Percentiles rank a stretch among this genome's conserved stretches.
Conservation (phyloP, 2,888 invertebrate species). For the Labia minor region DNA sequence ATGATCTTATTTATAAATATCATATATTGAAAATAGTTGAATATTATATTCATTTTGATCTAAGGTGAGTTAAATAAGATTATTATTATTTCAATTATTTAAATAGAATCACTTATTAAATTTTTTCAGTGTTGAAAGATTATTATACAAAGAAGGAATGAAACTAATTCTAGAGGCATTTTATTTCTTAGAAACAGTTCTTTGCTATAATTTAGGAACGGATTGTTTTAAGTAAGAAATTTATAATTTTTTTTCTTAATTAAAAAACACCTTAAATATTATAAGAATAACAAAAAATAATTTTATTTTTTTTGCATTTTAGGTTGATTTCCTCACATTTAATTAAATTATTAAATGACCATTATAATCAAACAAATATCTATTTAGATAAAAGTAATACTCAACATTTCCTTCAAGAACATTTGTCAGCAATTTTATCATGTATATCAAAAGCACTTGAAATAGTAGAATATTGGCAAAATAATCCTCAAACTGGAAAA, state of each 20-base stretch:
- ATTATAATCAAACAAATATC: not conserved
- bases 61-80: constrained; percentile 27
- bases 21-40: constrained; percentile 30
- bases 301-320: not conserved
- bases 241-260: constrained; percentile 35
- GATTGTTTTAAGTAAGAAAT: constrained; percentile 37
- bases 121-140: constrained; percentile 39
- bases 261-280: constrained; percentile 36
- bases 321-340: not conserved
- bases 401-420: not conserved
- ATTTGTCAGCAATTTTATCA: not conserved
- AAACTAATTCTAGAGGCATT: constrained; percentile 37
- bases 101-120: constrained; percentile 32
- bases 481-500: not conserved
- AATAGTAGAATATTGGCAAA: not conserved
- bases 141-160: constrained; percentile 32
- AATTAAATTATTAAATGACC: not conserved
- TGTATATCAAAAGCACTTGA: not conserved
- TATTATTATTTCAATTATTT: not conserved
- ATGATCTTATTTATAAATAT: constrained; percentile 42
- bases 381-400: not conserved
- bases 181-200: constrained; percentile 45
- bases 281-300: not conserved
- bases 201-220: constrained; percentile 43
- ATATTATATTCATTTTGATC: constrained; percentile 31